Conservation (phyloP, 2,888 invertebrate genomes). For the Tipula confusa region DNA sequence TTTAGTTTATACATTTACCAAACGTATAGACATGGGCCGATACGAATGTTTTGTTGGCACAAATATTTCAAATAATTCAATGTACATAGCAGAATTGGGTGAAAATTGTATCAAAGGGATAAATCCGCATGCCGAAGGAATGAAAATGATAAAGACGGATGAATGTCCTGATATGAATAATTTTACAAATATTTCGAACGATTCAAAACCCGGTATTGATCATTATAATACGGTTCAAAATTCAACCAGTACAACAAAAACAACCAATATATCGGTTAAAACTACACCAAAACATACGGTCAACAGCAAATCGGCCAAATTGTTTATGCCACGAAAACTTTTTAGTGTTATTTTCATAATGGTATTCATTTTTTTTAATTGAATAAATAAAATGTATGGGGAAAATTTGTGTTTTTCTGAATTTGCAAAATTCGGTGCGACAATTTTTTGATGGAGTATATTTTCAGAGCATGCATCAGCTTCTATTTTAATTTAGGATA, state of each 20-base stretch:
- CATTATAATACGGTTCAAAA: background rate
- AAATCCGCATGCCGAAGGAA: constrained; percentile 57
- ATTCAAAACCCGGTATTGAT: background rate
- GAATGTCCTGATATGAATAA: constrained; percentile 35
- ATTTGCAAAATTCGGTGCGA: no score
- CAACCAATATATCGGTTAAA: background rate
- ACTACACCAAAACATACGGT: background rate
- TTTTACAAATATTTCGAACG: background rate
- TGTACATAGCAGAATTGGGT: constrained; percentile 64
- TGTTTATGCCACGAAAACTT: background rate
- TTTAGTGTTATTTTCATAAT: background rate
- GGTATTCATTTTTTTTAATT: background rate
- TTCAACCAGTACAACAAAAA: background rate
- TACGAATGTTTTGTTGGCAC: constrained; percentile 65
- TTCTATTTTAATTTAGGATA: no score
- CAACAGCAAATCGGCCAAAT: background rate
- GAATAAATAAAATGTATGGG: background rate
- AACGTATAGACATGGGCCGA: constrained; percentile 56
- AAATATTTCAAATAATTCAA: constrained; percentile 56
- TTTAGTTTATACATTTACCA: constrained; percentile 60
- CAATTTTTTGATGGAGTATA: no score
- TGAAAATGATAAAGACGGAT: constrained; percentile 55
- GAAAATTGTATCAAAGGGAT: constrained; percentile 59
- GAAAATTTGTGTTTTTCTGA: background rate
- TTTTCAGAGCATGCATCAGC: no score